Evolutionary conservation across 92 coral and sea anemone species (phyloP), one percentile per base, ranked within the genome.

Genomic region (Diadumene lineata): DNA sequence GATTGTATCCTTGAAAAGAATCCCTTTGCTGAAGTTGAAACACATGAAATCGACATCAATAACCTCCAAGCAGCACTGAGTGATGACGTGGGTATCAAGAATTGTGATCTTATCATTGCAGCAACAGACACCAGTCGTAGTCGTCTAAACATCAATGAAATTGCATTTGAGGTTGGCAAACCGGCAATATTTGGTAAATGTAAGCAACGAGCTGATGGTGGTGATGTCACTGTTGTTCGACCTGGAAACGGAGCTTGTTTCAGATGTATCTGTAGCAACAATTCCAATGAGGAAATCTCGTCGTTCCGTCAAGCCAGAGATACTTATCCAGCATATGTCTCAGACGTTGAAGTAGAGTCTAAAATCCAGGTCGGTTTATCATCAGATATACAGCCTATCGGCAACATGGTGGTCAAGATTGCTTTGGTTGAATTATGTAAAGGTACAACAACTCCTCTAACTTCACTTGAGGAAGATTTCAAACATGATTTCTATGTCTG

Each of bases 251-350:
- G 50, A 90, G 88, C 50, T 84, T 90, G 55, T 78, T 93, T 24
- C 83, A 89, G 57, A 27, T 90, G 90, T 18, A 80, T 33, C 84
- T 86, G 31, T 56, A 81, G 64, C 90, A 84, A 64, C 64, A 56
- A 51, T 34, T 60, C 10, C 86, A 78, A 17, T 84, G 90, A 93
- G 62, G 98, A 87, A 70, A 75, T 89, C 58, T 73, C 86, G 0
- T 83, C 90, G 28, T 86, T 92, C 84, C 91, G 96, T n/a, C 98
- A 92, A 64, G 98, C 98, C 3, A 67, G 96, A 82, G 58, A 93
- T 84, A 28, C 86, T 89, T 43, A 81, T 88, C 31, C 90, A 88
- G 9, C 96, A 84, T 58, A 92, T 89, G 80, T 77, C 71, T 4
- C 92, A 87, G 50, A 66, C 82, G 26, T 81, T 84, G 34, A 92